Conservation (phyloP, 2,888 invertebrate genomes). For the Girardia tigrina region DNA sequence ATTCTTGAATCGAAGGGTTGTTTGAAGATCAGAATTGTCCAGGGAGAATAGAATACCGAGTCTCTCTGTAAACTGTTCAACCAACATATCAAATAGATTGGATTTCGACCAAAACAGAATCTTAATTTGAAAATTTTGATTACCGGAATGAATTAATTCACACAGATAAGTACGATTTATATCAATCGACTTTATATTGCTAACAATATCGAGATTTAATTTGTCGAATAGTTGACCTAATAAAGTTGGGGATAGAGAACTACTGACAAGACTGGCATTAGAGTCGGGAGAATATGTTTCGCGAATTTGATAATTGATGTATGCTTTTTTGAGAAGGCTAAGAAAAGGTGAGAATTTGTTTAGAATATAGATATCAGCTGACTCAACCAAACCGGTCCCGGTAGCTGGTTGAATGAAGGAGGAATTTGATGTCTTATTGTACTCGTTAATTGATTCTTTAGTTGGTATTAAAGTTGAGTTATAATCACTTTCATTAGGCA, state of each 20-base stretch:
- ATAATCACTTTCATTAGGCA: too few relatives aligned
- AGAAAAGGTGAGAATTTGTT: not conserved
- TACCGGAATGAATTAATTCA: not conserved
- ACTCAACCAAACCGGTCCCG: too few relatives aligned
- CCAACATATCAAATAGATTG: not conserved
- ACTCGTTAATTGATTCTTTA: too few relatives aligned
- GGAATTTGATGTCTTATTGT: too few relatives aligned
- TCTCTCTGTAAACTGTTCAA: not conserved
- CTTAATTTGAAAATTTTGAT: not conserved
- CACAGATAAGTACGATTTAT: not conserved
- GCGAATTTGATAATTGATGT: not conserved
- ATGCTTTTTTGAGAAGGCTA: not conserved
- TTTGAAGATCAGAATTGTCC: not conserved
- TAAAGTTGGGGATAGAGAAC: not conserved
- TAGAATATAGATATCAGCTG: not conserved
- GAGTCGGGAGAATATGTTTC: not conserved
- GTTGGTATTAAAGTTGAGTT: too few relatives aligned
- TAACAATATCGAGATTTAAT: not conserved
- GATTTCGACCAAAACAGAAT: slow-evolving; percentile 1
- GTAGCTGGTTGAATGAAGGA: too few relatives aligned
- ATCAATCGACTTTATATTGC: not conserved
- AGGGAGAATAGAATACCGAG: not conserved
- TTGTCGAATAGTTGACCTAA: not conserved
- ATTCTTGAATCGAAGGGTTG: not conserved
- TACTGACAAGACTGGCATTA: not conserved